phyloP scores from a whole-genome alignment of 2,113 vertebrate genomes.

The Toxostoma redivivum region DNA sequence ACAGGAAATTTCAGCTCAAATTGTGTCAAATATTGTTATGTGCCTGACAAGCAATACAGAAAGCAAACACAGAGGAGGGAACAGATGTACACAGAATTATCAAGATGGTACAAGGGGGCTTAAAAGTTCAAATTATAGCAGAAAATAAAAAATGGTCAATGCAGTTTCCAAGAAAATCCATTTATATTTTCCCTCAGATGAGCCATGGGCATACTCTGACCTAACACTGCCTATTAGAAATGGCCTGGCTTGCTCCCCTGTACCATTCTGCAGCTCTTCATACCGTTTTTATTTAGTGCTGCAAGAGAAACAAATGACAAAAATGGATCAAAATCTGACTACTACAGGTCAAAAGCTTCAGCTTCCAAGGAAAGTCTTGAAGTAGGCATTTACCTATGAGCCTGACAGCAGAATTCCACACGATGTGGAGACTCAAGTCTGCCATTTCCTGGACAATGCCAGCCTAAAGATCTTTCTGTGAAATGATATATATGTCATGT shows the following conservation, averaged over 20 bases:
- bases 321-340: not conserved
- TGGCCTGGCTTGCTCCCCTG: not conserved
- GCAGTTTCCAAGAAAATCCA: not conserved
- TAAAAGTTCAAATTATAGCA: not conserved
- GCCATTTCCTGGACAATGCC: not conserved
- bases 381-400: not conserved
- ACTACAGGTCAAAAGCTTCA: not conserved
- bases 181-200: not conserved
- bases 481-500: not conserved
- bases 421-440: fast-evolving
- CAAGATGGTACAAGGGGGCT: not conserved
- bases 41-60: not conserved
- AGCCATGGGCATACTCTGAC: not conserved
- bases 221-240: not conserved
- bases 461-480: not conserved
- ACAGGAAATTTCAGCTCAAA: not conserved
- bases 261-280: not conserved
- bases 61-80: not conserved
- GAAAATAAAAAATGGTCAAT: not conserved
- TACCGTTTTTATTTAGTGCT: not conserved
- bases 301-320: not conserved
- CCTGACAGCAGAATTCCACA: not conserved
- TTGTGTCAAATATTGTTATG: not conserved
- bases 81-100: not conserved
- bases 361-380: not conserved